Evolutionary conservation across 2,797 vertebrate genomes (phyloP).

Genomic region (Cryptoprocta ferox): DNA sequence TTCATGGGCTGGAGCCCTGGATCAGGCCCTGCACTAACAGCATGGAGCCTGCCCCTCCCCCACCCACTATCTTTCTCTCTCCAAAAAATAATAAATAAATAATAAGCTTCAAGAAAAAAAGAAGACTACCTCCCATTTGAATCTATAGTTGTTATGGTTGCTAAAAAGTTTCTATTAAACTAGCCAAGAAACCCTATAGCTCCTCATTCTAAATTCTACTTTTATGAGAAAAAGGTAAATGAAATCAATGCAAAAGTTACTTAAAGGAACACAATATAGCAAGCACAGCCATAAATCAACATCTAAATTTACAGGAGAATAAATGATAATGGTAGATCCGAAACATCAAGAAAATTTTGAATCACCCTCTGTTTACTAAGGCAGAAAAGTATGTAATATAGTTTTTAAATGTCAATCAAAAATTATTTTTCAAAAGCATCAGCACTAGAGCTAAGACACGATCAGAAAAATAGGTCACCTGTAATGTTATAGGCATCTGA

Average conservation of each 20-base stretch:
- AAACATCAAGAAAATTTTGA: conserved; percentile 18
- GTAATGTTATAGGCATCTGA: neutral
- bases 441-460: neutral
- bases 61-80: no score
- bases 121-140: neutral
- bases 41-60: no score
- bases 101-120: neutral
- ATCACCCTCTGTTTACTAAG: neutral
- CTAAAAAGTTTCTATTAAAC: neutral
- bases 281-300: conserved; percentile 20
- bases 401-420: conserved; percentile 20
- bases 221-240: conserved; percentile 33
- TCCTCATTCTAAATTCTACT: conserved; percentile 21
- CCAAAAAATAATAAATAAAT: no score
- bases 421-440: neutral
- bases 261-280: neutral
- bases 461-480: neutral
- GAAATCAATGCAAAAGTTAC: conserved; percentile 15
- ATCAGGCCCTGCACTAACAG: no score
- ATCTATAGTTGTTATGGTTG: neutral
- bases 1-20: no score
- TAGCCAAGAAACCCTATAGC: neutral
- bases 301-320: neutral
- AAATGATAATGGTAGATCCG: neutral
- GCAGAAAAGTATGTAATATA: neutral